These are phyloP conservation scores for Microcebus lehilahytsara DNA, from an alignment of 2,113 vertebrate genomes.

Conservation along the genomic window DNA sequence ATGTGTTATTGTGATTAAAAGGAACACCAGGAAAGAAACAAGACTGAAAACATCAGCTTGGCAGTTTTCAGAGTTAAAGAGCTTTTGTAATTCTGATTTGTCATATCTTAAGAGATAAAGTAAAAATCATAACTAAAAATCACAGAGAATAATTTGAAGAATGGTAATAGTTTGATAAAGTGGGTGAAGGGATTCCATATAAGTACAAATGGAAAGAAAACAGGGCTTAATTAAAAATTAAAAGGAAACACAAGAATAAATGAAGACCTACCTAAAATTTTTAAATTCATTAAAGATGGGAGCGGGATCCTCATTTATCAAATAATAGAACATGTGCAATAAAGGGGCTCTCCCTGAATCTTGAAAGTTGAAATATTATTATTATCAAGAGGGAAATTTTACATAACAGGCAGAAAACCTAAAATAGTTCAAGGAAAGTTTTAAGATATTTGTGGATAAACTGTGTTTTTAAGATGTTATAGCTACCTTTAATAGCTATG, in stretches of 20 bases:
- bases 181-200: background rate
- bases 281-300: background rate
- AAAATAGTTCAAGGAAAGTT: background rate
- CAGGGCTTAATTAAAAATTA: background rate
- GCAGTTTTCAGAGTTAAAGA: conserved; percentile 3
- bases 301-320: background rate
- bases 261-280: background rate
- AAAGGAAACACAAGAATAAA: background rate
- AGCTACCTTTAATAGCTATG: background rate
- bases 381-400: background rate
- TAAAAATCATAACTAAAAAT: background rate
- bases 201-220: background rate
- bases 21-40: background rate
- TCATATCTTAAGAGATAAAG: background rate
- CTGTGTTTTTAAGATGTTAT: background rate
- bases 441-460: conserved; percentile 1
- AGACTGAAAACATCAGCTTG: background rate
- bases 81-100: conserved; percentile 13
- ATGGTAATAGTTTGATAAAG: background rate
- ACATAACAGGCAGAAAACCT: background rate
- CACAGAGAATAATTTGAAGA: conserved; percentile 23
- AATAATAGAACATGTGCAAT: background rate
- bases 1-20: conserved; percentile 22
- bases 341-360: background rate
- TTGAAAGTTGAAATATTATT: background rate